These are phyloP conservation scores for Styela clava DNA, from an alignment of 23 tunicate genomes.

Conservation along the genomic window DNA sequence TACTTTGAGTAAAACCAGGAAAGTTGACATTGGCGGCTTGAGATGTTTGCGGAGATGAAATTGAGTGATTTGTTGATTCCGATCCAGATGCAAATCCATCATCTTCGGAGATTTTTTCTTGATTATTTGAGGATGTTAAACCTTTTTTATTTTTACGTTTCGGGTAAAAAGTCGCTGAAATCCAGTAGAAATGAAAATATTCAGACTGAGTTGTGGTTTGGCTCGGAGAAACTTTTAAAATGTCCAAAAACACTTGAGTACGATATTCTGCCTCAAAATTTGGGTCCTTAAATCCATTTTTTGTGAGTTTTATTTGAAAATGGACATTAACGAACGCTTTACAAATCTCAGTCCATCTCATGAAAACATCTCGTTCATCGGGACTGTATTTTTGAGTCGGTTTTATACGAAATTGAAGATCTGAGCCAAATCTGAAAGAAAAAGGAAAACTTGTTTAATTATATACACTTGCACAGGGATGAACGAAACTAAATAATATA, in stretches of 20 bases:
- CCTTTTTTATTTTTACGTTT: slow-evolving; percentile 1
- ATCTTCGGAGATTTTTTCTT: background rate
- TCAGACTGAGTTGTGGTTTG: background rate
- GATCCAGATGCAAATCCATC: slow-evolving; percentile 10
- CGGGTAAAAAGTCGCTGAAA: background rate
- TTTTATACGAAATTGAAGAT: slow-evolving; percentile 6
- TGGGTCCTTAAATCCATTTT: background rate
- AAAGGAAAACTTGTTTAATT: slow-evolving; percentile 4
- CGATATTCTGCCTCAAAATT: slow-evolving; percentile 20
- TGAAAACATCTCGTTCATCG: slow-evolving; percentile 2
- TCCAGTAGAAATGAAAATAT: slow-evolving; percentile 24
- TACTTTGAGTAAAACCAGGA: background rate
- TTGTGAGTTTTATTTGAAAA: slow-evolving; percentile 2
- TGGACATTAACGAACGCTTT: slow-evolving; percentile 17
- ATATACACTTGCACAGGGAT: too few species aligned
- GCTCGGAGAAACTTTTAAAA: background rate
- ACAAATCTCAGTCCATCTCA: slow-evolving; percentile 21
- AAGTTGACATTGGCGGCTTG: background rate
- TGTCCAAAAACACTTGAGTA: background rate
- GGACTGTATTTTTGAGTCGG: slow-evolving; percentile 16
- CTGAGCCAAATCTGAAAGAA: slow-evolving; percentile 1
- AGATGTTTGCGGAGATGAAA: too few species aligned
- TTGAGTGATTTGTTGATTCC: background rate
- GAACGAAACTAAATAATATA: background rate
- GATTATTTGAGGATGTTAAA: background rate